A percentile compares a stretch with the other conserved stretches of the same genome.
Evolutionary conservation across 2,113 vertebrate genomes (phyloP).

Genomic region (Tringa solitaria): DNA sequence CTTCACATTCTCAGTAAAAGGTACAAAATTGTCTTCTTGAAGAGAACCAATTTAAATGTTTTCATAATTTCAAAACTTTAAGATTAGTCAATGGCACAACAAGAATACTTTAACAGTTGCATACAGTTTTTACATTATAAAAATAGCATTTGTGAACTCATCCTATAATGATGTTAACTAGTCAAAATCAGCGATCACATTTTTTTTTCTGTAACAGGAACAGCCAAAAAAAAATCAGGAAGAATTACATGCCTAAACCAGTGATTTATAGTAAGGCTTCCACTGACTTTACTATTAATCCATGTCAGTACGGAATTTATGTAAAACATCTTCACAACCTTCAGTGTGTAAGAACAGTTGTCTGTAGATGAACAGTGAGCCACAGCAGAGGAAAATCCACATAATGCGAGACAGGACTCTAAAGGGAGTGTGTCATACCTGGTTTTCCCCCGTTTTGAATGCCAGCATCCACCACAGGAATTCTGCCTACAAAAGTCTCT

Average conservation of each 20-base stretch:
- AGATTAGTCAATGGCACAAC: background rate
- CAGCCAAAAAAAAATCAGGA: background rate
- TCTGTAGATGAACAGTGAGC: background rate
- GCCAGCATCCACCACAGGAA: conserved; percentile 3
- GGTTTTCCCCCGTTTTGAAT: background rate
- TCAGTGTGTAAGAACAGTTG: background rate
- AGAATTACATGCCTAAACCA: background rate
- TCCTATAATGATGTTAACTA: background rate
- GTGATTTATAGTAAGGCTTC: background rate
- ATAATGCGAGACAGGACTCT: background rate
- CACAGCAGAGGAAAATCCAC: conserved; percentile 1
- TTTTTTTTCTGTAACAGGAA: background rate
- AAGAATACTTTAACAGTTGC: background rate
- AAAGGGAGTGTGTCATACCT: background rate
- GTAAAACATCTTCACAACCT: background rate
- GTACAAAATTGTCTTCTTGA: background rate
- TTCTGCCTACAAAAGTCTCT: background rate
- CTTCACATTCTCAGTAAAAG: background rate
- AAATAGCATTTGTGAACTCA: background rate
- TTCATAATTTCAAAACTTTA: background rate
- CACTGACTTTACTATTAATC: background rate
- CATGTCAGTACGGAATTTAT: background rate
- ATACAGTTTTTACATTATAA: background rate
- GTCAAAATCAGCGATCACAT: background rate
- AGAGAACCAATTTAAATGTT: background rate